phyloP scores from a whole-genome alignment of 2,888 invertebrate genomes.

The Petrophora chlorosata region DNA sequence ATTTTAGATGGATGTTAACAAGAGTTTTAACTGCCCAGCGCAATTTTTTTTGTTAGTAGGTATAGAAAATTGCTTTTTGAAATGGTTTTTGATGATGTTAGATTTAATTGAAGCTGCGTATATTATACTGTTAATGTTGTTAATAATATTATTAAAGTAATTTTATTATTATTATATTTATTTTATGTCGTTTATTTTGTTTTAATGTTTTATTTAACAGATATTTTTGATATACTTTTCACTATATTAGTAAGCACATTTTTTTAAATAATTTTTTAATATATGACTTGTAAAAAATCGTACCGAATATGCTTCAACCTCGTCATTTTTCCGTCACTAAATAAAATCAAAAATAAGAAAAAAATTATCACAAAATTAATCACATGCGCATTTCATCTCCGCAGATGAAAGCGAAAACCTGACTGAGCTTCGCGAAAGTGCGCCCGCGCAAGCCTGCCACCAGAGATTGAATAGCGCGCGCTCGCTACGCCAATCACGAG shows the following conservation, averaged over 20 bases:
- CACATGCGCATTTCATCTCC: slow-evolving; percentile 63
- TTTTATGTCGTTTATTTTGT: no score
- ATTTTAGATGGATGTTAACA: no score
- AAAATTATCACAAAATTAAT: slow-evolving; percentile 41
- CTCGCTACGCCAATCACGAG: slow-evolving; percentile 59
- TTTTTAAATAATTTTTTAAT: not conserved
- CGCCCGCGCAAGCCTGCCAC: slow-evolving; percentile 62
- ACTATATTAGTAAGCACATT: not conserved
- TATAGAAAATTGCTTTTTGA: no score
- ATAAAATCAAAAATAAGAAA: slow-evolving; percentile 9
- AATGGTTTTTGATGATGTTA: no score
- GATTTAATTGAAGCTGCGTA: no score
- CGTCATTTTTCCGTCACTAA: slow-evolving; percentile 26
- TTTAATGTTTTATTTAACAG: no score
- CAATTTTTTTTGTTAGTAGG: no score
- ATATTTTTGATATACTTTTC: no score
- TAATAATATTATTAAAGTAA: no score
- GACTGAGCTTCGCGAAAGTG: slow-evolving; percentile 73
- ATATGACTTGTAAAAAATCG: not conserved
- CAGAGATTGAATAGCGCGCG: slow-evolving; percentile 77
- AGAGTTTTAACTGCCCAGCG: no score
- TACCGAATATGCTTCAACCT: slow-evolving; percentile 34
- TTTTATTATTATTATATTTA: no score
- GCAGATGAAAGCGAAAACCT: slow-evolving; percentile 74
- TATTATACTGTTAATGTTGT: no score